phyloP scores from a whole-genome alignment of 2,888 invertebrate genomes.

The Epistrophella euchroma region DNA sequence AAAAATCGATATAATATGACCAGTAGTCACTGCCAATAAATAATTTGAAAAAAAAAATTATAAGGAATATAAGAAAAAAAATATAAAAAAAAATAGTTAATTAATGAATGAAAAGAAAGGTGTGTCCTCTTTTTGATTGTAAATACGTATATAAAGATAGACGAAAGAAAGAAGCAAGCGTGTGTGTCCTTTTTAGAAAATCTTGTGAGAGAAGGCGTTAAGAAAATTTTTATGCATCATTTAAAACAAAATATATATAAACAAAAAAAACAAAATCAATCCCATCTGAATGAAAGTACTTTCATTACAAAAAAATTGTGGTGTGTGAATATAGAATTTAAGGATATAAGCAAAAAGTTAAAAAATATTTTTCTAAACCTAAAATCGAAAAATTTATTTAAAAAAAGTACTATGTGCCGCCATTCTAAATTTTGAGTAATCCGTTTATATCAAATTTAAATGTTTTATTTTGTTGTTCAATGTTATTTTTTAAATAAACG shows the following conservation, averaged over 20 bases:
- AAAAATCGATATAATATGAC: slow-evolving; percentile 76
- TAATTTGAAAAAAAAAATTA: slow-evolving; percentile 58
- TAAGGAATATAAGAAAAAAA: slow-evolving; percentile 30
- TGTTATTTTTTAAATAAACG: neutral
- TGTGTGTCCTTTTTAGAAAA: slow-evolving; percentile 55
- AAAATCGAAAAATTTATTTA: slow-evolving; percentile 24
- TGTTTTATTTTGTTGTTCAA: neutral
- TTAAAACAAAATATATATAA: neutral
- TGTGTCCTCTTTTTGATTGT: slow-evolving; percentile 63
- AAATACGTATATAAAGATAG: slow-evolving; percentile 63
- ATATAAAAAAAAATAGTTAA: slow-evolving; percentile 53
- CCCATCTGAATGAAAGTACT: slow-evolving; percentile 63
- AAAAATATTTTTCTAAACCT: slow-evolving; percentile 68
- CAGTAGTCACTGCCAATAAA: slow-evolving; percentile 79
- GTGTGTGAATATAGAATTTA: slow-evolving; percentile 72
- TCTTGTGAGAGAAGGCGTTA: slow-evolving; percentile 32
- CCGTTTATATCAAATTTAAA: neutral
- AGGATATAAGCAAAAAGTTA: slow-evolving; percentile 45
- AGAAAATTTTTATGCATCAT: slow-evolving; percentile 51
- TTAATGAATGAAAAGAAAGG: slow-evolving; percentile 52
- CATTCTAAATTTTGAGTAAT: slow-evolving; percentile 22
- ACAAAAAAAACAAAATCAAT: slow-evolving; percentile 36
- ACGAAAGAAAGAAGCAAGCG: slow-evolving; percentile 29
- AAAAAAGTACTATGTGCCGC: slow-evolving; percentile 26
- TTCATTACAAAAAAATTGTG: slow-evolving; percentile 58